Percentiles rank a stretch among this genome's conserved stretches.
These are phyloP conservation scores for Camponotus floridanus DNA, from an alignment of 1,140 invertebrate species.

Conservation along the genomic window DNA sequence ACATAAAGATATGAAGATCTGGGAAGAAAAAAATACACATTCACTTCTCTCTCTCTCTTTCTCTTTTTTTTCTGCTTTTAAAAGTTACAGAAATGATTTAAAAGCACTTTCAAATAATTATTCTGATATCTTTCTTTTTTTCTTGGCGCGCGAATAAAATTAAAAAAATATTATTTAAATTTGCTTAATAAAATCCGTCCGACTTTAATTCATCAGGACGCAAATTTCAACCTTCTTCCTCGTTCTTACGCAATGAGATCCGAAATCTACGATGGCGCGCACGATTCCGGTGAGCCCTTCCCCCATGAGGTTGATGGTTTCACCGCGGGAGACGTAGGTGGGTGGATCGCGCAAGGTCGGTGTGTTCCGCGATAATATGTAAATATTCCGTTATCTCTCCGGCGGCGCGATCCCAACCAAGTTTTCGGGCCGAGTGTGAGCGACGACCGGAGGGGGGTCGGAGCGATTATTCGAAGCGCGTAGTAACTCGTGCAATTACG, in stretches of 20 bases:
- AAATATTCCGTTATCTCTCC: slow-evolving; percentile 85
- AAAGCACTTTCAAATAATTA: not conserved
- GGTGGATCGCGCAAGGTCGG: slow-evolving; percentile 68
- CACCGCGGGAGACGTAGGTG: slow-evolving; percentile 70
- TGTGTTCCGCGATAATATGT: slow-evolving; percentile 83
- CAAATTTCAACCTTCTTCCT: slow-evolving; percentile 72
- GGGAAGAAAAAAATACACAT: not conserved
- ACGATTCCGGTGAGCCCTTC: slow-evolving; percentile 37
- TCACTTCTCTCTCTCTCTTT: not conserved
- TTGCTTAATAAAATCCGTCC: not conserved
- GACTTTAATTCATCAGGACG: slow-evolving; percentile 9
- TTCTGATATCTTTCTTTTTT: not conserved
- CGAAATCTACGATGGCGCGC: slow-evolving; percentile 49
- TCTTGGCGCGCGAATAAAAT: not conserved
- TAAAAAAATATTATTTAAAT: not conserved
- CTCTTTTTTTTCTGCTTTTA: too few species aligned
- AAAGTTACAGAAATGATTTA: not conserved
- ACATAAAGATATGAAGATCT: slow-evolving; percentile 15
- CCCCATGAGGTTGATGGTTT: slow-evolving; percentile 64
- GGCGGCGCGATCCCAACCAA: slow-evolving; percentile 73
- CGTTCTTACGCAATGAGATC: slow-evolving; percentile 63
- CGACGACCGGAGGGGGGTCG: slow-evolving; percentile 44
- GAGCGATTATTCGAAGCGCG: slow-evolving; percentile 83
- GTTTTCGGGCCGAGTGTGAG: slow-evolving; percentile 56
- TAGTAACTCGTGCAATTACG: slow-evolving; percentile 85